Percentiles rank a stretch among this genome's conserved stretches.
Evolutionary conservation across 2,888 invertebrate species (phyloP).

Genomic region (Patella depressa): DNA sequence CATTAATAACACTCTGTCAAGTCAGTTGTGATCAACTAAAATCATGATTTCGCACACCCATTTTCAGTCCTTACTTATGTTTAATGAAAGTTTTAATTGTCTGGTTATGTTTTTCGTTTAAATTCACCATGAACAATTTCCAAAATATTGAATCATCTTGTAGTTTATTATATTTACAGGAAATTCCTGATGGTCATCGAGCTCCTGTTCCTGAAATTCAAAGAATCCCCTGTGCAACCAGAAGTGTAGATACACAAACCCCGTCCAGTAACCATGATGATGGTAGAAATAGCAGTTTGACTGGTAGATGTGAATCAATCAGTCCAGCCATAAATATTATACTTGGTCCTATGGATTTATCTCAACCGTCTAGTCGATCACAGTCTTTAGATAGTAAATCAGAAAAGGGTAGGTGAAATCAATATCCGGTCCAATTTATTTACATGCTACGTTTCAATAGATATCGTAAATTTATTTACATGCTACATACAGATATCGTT

Average conservation of each 20-base stretch:
- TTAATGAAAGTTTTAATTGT: too few species aligned
- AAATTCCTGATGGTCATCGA: conserved; percentile 88
- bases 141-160: too few species aligned
- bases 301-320: conserved; percentile 74
- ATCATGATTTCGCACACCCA: too few species aligned
- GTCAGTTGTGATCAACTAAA: too few species aligned
- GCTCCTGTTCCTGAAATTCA: conserved; percentile 84
- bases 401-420: conserved; percentile 34
- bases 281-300: conserved; percentile 42
- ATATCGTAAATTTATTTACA: not conserved
- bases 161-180: conserved; percentile 59
- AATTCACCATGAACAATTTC: too few species aligned
- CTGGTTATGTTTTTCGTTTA: too few species aligned
- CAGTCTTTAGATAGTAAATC: conserved; percentile 56
- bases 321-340: conserved; percentile 76
- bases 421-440: not conserved
- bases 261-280: conserved; percentile 75
- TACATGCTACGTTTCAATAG: not conserved
- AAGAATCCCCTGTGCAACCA: conserved; percentile 71
- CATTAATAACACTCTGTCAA: too few species aligned
- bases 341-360: conserved; percentile 76
- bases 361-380: conserved; percentile 75
- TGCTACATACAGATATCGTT: not conserved
- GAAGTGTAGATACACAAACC: conserved; percentile 88
- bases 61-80: too few species aligned